Evolutionary conservation across 2,113 vertebrate species (phyloP).

Genomic region (Ciconia maguari): DNA sequence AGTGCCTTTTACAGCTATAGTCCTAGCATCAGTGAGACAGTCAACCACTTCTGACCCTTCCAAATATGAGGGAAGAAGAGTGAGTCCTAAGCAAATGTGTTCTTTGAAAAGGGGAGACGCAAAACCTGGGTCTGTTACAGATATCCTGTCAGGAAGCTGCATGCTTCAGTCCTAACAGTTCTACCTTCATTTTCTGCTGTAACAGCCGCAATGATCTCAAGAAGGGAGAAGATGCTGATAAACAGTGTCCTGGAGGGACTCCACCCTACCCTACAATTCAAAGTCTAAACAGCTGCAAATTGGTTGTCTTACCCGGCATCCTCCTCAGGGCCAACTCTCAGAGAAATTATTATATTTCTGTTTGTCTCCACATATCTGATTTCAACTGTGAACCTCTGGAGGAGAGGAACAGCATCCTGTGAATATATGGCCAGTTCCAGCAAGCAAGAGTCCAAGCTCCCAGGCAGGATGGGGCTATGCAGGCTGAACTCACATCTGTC

Average conservation of each 20-base stretch:
- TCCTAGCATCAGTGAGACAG: not conserved
- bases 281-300: not conserved
- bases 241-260: not conserved
- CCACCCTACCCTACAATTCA: not conserved
- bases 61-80: not conserved
- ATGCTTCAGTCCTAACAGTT: not conserved
- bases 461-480: conserved; percentile 61
- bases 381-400: conserved; percentile 53
- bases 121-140: not conserved
- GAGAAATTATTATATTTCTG: conserved; percentile 4
- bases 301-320: conserved; percentile 30
- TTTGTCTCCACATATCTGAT: conserved; percentile 54
- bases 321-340: conserved; percentile 37
- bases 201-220: not conserved
- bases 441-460: conserved; percentile 59
- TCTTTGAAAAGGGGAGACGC: not conserved
- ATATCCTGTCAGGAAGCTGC: not conserved
- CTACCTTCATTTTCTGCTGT: not conserved
- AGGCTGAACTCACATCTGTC: conserved; percentile 63
- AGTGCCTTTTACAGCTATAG: not conserved
- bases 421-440: conserved; percentile 61
- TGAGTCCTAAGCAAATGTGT: not conserved
- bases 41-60: not conserved
- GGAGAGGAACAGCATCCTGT: conserved; percentile 29
- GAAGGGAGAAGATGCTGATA: not conserved